Percentiles rank a stretch among this genome's conserved stretches.
These are phyloP conservation scores for Drosophila parvula DNA, from an alignment of 1,140 invertebrate species.

Conservation along the genomic window DNA sequence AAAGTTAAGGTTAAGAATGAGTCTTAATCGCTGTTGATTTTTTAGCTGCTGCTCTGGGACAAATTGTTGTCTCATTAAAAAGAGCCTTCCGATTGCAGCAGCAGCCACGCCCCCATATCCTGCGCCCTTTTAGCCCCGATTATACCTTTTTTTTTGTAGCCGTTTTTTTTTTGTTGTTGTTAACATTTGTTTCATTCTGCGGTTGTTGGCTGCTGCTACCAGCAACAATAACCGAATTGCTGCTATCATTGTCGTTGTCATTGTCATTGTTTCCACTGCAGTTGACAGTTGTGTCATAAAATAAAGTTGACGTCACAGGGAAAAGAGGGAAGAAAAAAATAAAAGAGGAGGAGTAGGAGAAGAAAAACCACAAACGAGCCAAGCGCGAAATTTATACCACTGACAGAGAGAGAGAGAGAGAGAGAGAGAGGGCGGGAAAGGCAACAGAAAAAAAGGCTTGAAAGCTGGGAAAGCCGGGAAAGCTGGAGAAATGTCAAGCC, in stretches of 20 bases:
- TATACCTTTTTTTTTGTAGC: background rate
- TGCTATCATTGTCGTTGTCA: slow-evolving; percentile 53
- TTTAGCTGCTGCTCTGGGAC: background rate
- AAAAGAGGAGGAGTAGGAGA: background rate
- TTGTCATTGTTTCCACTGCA: slow-evolving; percentile 53
- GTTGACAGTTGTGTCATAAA: slow-evolving; percentile 74
- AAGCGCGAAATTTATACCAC: slow-evolving; percentile 61
- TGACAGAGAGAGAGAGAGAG: background rate
- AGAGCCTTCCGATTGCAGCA: background rate
- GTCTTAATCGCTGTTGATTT: background rate
- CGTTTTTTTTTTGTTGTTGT: background rate
- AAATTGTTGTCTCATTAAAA: slow-evolving; percentile 33
- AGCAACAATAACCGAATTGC: slow-evolving; percentile 56
- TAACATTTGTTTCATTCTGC: slow-evolving; percentile 30
- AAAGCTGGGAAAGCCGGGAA: slow-evolving; percentile 41
- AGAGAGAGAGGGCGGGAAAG: background rate
- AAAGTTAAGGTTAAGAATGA: background rate
- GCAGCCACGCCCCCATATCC: background rate
- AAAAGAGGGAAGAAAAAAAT: slow-evolving; percentile 12
- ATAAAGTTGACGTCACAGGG: slow-evolving; percentile 58
- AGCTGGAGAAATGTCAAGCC: slow-evolving; percentile 40
- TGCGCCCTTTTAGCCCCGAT: background rate
- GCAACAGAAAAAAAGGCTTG: slow-evolving; percentile 35
- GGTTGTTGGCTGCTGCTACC: slow-evolving; percentile 36
- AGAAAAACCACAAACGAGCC: slow-evolving; percentile 37